A percentile compares a stretch with the other conserved stretches of the same genome.
Conservation (phyloP, 1,140 invertebrate genomes). For the Drosophila santomea region DNA sequence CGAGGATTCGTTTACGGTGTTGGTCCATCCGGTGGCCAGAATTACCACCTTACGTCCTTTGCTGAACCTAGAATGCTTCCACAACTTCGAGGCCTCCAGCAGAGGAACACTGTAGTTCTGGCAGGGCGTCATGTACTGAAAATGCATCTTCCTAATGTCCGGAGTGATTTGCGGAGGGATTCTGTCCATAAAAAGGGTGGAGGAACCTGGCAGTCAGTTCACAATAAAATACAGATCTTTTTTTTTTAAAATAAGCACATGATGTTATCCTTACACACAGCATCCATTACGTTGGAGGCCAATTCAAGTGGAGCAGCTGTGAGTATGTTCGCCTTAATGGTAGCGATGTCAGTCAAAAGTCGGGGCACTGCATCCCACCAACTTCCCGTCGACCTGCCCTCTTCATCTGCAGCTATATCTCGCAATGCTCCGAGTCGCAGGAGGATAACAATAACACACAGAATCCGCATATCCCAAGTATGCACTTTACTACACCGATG, state of each 20-base stretch:
- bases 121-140: constrained; percentile 74
- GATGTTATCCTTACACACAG: constrained; percentile 44
- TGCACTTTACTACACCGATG: background rate
- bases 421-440: constrained; percentile 1
- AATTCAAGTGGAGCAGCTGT: constrained; percentile 58
- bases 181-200: constrained; percentile 47
- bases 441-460: constrained; percentile 9
- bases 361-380: constrained; percentile 59
- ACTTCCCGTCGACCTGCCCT: background rate
- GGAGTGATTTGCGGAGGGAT: constrained; percentile 62
- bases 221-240: background rate
- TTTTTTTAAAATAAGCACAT: background rate
- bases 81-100: constrained; percentile 55
- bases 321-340: constrained; percentile 54
- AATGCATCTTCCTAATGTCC: constrained; percentile 70
- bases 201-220: constrained; percentile 48
- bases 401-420: background rate
- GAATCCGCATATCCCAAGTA: constrained; percentile 24
- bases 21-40: constrained; percentile 73
- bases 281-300: constrained; percentile 48
- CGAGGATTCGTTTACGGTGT: constrained; percentile 62
- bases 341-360: constrained; percentile 47
- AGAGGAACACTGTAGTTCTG: constrained; percentile 69
- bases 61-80: constrained; percentile 60
- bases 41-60: constrained; percentile 66